phyloP scores from a whole-genome alignment of 2,888 invertebrate genomes.

The Xestia sexstrigata region DNA sequence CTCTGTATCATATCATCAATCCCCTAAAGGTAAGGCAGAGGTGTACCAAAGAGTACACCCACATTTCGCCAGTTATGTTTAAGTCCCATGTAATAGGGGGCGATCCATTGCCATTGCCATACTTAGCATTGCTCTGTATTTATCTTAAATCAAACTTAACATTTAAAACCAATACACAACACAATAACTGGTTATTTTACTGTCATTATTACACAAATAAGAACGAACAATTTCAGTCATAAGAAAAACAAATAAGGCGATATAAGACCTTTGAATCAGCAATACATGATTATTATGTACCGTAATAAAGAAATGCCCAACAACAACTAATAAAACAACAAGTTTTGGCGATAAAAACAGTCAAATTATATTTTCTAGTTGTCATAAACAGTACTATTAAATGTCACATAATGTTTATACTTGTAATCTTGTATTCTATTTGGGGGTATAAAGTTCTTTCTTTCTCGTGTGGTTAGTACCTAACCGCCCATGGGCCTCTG shows the following conservation, averaged over 20 bases:
- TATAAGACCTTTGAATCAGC: not conserved
- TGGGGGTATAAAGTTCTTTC: not conserved
- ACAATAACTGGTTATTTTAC: too few species aligned
- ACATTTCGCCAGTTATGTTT: too few species aligned
- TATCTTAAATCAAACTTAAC: too few species aligned
- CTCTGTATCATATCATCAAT: too few species aligned
- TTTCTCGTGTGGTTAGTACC: too few species aligned
- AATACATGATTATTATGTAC: not conserved
- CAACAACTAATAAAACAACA: not conserved
- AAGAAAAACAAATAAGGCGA: not conserved
- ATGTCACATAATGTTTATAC: not conserved
- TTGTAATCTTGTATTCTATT: not conserved
- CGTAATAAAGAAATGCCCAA: slow-evolving; percentile 1
- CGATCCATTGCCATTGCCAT: too few species aligned
- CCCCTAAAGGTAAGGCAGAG: too few species aligned
- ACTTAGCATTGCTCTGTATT: too few species aligned
- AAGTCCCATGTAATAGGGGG: too few species aligned
- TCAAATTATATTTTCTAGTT: not conserved
- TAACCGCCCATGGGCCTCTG: too few species aligned
- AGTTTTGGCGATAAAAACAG: not conserved
- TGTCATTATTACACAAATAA: not conserved
- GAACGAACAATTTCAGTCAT: not conserved
- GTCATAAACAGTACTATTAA: not conserved
- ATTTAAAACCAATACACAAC: too few species aligned
- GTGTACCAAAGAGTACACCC: too few species aligned